Conservation (phyloP, 2,113 vertebrate genomes). For the Sinocyclocheilus grahami region DNA sequence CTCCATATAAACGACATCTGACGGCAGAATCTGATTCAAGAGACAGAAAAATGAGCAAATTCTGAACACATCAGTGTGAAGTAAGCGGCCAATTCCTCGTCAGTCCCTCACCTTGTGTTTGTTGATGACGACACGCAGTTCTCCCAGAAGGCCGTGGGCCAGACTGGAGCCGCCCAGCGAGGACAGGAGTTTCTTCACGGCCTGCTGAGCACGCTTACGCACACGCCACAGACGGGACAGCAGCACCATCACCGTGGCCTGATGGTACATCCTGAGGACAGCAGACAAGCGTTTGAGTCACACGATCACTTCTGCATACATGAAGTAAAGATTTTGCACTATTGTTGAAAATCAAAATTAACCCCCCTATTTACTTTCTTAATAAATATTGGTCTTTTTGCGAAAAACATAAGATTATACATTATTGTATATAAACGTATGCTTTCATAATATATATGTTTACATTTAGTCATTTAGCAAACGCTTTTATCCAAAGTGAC, state of each 20-base stretch:
- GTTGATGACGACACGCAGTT: conserved; percentile 83
- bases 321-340: too few relatives aligned
- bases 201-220: conserved; percentile 87
- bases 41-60: neutral
- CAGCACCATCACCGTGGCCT: conserved; percentile 79
- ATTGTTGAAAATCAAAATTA: too few relatives aligned
- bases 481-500: too few relatives aligned
- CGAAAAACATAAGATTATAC: neutral
- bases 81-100: neutral
- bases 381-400: neutral
- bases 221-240: conserved; percentile 87
- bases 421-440: neutral
- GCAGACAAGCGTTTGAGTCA: neutral
- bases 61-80: neutral
- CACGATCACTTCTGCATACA: too few relatives aligned
- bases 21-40: conserved; percentile 78
- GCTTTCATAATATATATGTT: too few relatives aligned
- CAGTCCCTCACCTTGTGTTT: conserved; percentile 84
- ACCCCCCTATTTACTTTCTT: too few relatives aligned
- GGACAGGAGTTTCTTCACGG: conserved; percentile 84
- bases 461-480: too few relatives aligned
- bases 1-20: conserved; percentile 81
- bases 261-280: conserved; percentile 86
- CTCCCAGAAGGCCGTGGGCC: conserved; percentile 87
- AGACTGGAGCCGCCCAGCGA: conserved; percentile 85